Conservation (phyloP, 2,113 vertebrate genomes). For the Garra rufa region DNA sequence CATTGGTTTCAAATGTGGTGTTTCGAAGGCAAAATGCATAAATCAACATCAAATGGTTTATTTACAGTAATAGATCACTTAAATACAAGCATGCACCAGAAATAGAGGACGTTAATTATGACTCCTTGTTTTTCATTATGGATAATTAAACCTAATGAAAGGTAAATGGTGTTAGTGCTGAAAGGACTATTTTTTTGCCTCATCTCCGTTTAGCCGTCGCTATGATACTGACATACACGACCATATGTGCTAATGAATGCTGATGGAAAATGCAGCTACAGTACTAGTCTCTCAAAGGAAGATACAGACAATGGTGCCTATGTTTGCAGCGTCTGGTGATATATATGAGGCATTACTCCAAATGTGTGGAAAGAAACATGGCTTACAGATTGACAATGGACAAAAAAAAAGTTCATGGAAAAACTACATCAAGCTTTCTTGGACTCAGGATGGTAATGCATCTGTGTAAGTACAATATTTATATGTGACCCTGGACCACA, state of each 20-base stretch:
- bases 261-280: slow-evolving; percentile 31
- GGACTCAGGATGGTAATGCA: neutral
- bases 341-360: slow-evolving; percentile 4
- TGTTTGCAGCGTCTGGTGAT: slow-evolving; percentile 38
- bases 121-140: neutral
- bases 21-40: neutral
- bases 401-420: neutral
- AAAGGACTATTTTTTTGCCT: neutral
- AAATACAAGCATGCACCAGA: neutral
- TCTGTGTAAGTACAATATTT: neutral
- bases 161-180: neutral
- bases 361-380: slow-evolving; percentile 40
- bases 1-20: neutral
- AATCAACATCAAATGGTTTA: neutral
- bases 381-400: neutral
- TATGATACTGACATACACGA: neutral
- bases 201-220: neutral
- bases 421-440: neutral
- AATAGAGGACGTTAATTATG: neutral
- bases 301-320: slow-evolving; percentile 41
- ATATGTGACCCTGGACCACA: too few species aligned
- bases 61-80: slow-evolving; percentile 14
- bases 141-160: slow-evolving; percentile 24
- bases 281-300: neutral
- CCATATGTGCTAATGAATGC: neutral